Percentiles rank a stretch among this genome's conserved stretches.
phyloP scores from a whole-genome alignment of 1,140 invertebrate species.

The Proctacanthus coquilletti region DNA sequence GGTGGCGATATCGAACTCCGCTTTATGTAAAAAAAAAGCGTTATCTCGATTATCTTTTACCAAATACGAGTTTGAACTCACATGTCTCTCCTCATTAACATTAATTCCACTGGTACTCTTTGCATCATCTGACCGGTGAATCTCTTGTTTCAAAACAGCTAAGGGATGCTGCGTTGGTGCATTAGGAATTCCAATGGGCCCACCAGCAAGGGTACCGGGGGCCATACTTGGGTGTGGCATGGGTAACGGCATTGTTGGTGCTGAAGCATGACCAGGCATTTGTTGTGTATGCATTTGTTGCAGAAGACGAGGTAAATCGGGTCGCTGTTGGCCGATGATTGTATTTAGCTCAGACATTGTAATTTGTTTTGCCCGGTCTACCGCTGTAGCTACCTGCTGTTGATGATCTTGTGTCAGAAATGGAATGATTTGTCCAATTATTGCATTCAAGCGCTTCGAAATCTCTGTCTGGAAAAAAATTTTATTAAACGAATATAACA shows the following conservation, averaged over 20 bases:
- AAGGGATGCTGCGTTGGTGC: conserved; percentile 49
- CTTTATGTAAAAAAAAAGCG: conserved; percentile 40
- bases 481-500: no score
- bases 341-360: conserved; percentile 86
- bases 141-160: conserved; percentile 43
- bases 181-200: conserved; percentile 35
- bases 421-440: conserved; percentile 80
- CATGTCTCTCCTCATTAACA: conserved; percentile 4
- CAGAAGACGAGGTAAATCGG: conserved; percentile 55
- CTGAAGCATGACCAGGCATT: conserved; percentile 55
- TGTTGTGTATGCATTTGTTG: conserved; percentile 88
- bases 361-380: conserved; percentile 90
- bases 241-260: conserved; percentile 41
- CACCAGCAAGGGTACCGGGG: conserved; percentile 37
- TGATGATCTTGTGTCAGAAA: conserved; percentile 89
- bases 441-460: conserved; percentile 78
- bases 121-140: conserved; percentile 46
- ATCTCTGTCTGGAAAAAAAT: conserved; percentile 67
- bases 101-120: conserved; percentile 26
- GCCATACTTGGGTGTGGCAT: conserved; percentile 56
- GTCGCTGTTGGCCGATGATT: conserved; percentile 67
- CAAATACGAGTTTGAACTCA: neutral
- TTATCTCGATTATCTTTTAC: no score
- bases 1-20: conserved; percentile 77
- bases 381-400: conserved; percentile 80